Evolutionary conservation across 2,113 vertebrate species (phyloP).

Genomic region (Corythoichthys haematopterus): DNA sequence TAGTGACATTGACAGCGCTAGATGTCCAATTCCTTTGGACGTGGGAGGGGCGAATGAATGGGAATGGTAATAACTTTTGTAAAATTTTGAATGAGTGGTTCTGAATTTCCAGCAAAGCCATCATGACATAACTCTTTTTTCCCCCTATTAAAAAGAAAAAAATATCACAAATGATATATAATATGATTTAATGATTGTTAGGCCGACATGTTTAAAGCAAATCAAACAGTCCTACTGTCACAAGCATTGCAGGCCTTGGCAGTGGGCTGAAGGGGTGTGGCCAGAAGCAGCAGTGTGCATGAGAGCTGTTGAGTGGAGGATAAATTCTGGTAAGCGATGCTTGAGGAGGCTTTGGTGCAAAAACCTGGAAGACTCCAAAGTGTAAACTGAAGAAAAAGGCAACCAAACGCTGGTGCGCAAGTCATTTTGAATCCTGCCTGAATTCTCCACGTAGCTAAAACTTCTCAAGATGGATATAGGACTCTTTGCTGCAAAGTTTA

Average conservation of each 20-base stretch:
- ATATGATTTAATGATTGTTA: too few relatives aligned
- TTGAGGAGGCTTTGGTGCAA: conserved; percentile 47
- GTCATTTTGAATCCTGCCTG: conserved; percentile 22
- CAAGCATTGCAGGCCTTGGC: conserved; percentile 18
- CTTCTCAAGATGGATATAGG: conserved; percentile 21
- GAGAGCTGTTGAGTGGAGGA: conserved; percentile 54
- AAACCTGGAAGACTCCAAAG: conserved; percentile 41
- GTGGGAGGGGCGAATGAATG: too few relatives aligned
- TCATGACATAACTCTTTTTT: too few relatives aligned
- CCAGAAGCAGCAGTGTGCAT: conserved; percentile 38
- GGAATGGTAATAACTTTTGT: too few relatives aligned
- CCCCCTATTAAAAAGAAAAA: too few relatives aligned
- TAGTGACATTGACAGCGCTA: too few relatives aligned
- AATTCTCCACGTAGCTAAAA: conserved; percentile 16
- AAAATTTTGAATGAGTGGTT: too few relatives aligned
- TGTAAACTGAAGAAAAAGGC: not conserved
- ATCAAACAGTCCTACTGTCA: not conserved
- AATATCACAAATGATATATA: too few relatives aligned
- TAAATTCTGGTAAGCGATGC: conserved; percentile 67
- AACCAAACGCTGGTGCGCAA: not conserved
- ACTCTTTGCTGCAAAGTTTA: conserved; percentile 13
- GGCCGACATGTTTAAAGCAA: not conserved
- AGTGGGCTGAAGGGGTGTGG: conserved; percentile 57
- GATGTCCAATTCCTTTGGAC: too few relatives aligned
- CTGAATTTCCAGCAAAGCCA: too few relatives aligned